phyloP scores from a whole-genome alignment of 2,113 vertebrate species.

The Chlorodrepanis virens region DNA sequence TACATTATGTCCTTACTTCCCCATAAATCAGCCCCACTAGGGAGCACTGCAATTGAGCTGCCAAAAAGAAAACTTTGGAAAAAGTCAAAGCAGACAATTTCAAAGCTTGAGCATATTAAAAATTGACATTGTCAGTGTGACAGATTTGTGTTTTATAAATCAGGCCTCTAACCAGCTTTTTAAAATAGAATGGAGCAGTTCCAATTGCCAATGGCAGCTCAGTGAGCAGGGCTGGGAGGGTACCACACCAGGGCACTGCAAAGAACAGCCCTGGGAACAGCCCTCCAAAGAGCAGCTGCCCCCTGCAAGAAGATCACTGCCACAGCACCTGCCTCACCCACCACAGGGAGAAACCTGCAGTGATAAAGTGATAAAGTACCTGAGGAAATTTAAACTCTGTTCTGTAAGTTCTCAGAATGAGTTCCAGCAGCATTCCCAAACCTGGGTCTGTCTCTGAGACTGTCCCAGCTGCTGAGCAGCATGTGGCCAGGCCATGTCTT shows the following conservation, averaged over 20 bases:
- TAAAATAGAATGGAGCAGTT: background rate
- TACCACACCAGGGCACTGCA: background rate
- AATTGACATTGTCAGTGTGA: background rate
- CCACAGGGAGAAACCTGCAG: background rate
- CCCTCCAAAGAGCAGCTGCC: background rate
- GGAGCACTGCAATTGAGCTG: constrained; percentile 25
- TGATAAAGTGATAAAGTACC: background rate
- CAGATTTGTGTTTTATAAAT: constrained; percentile 3
- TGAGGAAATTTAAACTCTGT: background rate
- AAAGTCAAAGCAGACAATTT: background rate
- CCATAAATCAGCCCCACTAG: background rate
- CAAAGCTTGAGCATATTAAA: background rate
- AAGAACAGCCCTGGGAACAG: background rate
- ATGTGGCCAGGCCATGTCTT: background rate
- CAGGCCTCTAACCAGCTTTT: background rate
- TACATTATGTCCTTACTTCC: constrained; percentile 15
- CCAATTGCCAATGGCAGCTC: background rate
- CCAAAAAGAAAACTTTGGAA: constrained; percentile 2
- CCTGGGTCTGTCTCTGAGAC: background rate
- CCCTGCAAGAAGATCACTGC: background rate
- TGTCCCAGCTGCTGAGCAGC: rapidly evolving
- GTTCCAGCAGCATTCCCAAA: background rate
- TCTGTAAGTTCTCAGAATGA: background rate
- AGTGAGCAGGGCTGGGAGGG: background rate
- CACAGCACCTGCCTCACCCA: rapidly evolving